A percentile compares a stretch with the other conserved stretches of the same genome.
Conservation (phyloP, 2,113 vertebrate genomes). For the Eonycteris spelaea region DNA sequence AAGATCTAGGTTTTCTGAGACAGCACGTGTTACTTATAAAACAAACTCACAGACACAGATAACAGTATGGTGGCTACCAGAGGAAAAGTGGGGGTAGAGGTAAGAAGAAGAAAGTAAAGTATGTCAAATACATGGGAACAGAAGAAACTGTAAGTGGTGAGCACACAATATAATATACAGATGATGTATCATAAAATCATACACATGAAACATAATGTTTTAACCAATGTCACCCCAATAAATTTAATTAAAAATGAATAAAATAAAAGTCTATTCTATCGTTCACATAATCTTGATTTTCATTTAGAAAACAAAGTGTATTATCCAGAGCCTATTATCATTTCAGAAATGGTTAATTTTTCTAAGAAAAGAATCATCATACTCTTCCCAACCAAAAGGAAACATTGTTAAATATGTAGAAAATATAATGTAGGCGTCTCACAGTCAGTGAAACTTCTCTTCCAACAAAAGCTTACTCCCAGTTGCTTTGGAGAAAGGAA, state of each 20-base stretch:
- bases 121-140: not conserved
- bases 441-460: slow-evolving; percentile 21
- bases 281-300: not conserved
- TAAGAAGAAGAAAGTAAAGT: not conserved
- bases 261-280: not conserved
- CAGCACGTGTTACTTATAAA: not conserved
- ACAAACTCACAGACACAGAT: not conserved
- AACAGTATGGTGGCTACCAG: not conserved
- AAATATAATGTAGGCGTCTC: not conserved
- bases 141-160: not conserved
- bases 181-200: not conserved
- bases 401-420: not conserved
- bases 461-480: slow-evolving; percentile 33
- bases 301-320: not conserved
- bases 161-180: not conserved
- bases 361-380: not conserved
- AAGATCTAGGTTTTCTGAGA: not conserved
- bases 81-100: not conserved
- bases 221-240: not conserved
- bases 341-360: not conserved
- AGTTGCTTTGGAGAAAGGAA: not conserved
- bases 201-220: not conserved
- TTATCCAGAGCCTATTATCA: not conserved
- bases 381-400: not conserved
- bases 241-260: not conserved